Conservation (phyloP, 2,113 vertebrate genomes). For the Rana temporaria region DNA sequence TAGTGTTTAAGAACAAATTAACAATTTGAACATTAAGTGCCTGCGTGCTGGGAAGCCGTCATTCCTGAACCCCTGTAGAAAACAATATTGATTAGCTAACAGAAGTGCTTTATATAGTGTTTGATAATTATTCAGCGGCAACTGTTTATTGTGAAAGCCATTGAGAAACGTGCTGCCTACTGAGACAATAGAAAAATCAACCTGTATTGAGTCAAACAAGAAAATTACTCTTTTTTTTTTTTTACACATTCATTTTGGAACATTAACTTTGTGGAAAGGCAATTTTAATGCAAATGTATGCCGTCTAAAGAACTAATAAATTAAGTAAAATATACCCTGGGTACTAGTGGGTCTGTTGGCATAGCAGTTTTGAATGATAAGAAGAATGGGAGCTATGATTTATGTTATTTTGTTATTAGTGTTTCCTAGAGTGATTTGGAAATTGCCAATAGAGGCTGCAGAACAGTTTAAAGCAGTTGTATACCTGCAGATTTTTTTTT, state of each 20-base stretch:
- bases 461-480: too few relatives aligned
- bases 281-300: not conserved
- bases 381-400: too few relatives aligned
- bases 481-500: too few relatives aligned
- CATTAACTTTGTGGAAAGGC: not conserved
- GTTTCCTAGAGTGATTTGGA: too few relatives aligned
- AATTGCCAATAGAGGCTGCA: too few relatives aligned
- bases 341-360: too few relatives aligned
- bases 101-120: constrained; percentile 8
- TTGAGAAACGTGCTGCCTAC: constrained; percentile 6
- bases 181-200: constrained; percentile 43
- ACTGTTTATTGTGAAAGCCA: constrained; percentile 13
- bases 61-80: constrained; percentile 18
- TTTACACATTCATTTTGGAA: not conserved
- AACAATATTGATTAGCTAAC: constrained; percentile 42
- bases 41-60: not conserved
- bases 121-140: constrained; percentile 18
- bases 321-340: not conserved
- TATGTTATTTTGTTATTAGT: too few relatives aligned
- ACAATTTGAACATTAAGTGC: constrained; percentile 34
- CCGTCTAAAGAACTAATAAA: not conserved
- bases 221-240: constrained; percentile 5
- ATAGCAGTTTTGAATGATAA: too few relatives aligned
- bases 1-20: constrained; percentile 36
- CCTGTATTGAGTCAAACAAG: not conserved